phyloP scores from a whole-genome alignment of 2,888 invertebrate species.

The Ephialtes manifestator region DNA sequence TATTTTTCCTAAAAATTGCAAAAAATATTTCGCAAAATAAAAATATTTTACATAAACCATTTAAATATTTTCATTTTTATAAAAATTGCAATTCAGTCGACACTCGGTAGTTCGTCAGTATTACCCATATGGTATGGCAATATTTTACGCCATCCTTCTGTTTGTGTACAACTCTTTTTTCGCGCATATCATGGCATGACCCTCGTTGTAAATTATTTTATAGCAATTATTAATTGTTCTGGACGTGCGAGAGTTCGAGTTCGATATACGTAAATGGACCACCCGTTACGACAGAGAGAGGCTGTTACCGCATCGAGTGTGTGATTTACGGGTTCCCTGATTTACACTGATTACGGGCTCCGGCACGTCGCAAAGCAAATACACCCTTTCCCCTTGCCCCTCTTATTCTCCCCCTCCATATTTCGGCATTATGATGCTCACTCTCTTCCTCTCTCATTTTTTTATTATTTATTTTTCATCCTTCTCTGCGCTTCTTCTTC shows the following conservation, averaged over 20 bases:
- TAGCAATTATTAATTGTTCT: conserved; percentile 48
- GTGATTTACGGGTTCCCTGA: conserved; percentile 86
- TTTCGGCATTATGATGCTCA: conserved; percentile 22
- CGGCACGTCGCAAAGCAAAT: conserved; percentile 84
- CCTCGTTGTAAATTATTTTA: conserved; percentile 46
- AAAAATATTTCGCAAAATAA: neutral
- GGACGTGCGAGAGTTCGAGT: conserved; percentile 33
- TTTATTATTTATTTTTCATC: too few relatives aligned
- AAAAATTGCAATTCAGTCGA: too few relatives aligned
- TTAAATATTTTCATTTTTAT: too few relatives aligned
- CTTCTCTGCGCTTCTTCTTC: neutral
- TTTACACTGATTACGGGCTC: conserved; percentile 86
- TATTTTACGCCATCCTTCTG: too few relatives aligned
- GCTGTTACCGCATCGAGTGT: conserved; percentile 80
- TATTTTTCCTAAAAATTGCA: neutral
- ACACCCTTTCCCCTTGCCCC: conserved; percentile 73
- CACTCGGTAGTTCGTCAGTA: too few relatives aligned
- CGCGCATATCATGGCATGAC: neutral
- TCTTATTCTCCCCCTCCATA: conserved; percentile 24
- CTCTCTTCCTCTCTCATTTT: conserved; percentile 18
- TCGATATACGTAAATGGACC: conserved; percentile 71
- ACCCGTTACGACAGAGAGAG: conserved; percentile 78
- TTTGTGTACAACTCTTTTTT: neutral
- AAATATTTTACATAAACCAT: too few relatives aligned
- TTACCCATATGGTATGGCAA: too few relatives aligned